Conservation (phyloP, 30 jellyfish, hydroid and myxozoan genomes). For the Sanderia malayensis region DNA sequence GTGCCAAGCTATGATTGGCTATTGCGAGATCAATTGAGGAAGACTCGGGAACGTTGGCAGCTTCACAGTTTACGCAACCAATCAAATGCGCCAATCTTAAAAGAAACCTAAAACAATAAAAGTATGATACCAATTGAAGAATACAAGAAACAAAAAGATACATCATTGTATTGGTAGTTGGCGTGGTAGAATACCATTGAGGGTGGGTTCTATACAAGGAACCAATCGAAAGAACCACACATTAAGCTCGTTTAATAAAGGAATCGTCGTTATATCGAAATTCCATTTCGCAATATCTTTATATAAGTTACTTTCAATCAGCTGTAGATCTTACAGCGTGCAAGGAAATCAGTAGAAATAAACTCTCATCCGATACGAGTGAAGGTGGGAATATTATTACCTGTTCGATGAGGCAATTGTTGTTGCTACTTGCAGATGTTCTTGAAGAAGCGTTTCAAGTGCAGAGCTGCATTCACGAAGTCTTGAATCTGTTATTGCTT, state of each 20-base stretch:
- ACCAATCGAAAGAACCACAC: neutral
- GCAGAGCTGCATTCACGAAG: constrained; percentile 84
- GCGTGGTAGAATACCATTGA: neutral
- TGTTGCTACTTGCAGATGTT: constrained; percentile 63
- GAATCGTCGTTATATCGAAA: neutral
- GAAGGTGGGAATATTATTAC: neutral
- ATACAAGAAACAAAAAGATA: neutral
- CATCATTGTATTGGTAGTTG: neutral
- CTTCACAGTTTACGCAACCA: constrained; percentile 11
- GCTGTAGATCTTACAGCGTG: neutral
- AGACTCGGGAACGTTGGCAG: neutral
- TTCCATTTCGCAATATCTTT: neutral
- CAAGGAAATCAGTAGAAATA: neutral
- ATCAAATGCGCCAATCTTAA: constrained; percentile 29
- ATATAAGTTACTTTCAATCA: neutral
- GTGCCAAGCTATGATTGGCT: constrained; percentile 40
- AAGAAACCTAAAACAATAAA: constrained; percentile 22
- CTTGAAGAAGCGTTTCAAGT: constrained; percentile 66
- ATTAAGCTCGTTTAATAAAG: neutral
- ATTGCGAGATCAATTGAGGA: constrained; percentile 55
- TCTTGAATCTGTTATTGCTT: constrained; percentile 64
- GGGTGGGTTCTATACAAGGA: neutral
- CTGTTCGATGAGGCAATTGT: constrained; percentile 60
- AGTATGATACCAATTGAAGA: too few relatives aligned
- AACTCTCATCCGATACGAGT: neutral